A percentile compares a stretch with the other conserved stretches of the same genome.
Evolutionary conservation across 30 jellyfish, hydroid and myxozoan species (phyloP).

Genomic region (Mastigias papua): DNA sequence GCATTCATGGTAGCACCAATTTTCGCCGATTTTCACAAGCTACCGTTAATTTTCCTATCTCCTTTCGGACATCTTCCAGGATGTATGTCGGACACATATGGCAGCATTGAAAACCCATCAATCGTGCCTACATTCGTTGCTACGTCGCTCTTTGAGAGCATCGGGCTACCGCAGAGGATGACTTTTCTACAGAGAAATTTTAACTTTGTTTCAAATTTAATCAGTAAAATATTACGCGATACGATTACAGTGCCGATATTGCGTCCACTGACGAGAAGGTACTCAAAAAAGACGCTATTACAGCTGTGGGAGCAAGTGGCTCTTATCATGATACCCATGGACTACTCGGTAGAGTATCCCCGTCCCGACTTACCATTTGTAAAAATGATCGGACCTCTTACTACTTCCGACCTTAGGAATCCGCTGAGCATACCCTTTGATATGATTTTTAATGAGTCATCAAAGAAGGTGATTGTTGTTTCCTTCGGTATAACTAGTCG

Average conservation of each 20-base stretch:
- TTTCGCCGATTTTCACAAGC: slow-evolving; percentile 66
- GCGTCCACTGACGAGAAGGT: slow-evolving; percentile 36
- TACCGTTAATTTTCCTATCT: slow-evolving; percentile 63
- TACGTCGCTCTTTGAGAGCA: slow-evolving; percentile 45
- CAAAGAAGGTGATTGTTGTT: slow-evolving; percentile 30
- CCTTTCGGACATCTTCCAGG: slow-evolving; percentile 79
- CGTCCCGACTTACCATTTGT: slow-evolving; percentile 75
- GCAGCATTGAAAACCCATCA: slow-evolving; percentile 67
- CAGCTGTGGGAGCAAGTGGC: slow-evolving; percentile 61
- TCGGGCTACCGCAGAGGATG: slow-evolving; percentile 75
- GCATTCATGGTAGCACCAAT: slow-evolving; percentile 57
- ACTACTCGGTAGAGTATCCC: slow-evolving; percentile 71
- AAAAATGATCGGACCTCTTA: slow-evolving; percentile 75
- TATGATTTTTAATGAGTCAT: slow-evolving; percentile 17
- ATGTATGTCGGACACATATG: slow-evolving; percentile 61
- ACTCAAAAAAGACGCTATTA: slow-evolving; percentile 43
- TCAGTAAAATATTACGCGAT: slow-evolving; percentile 45
- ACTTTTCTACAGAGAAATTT: slow-evolving; percentile 65
- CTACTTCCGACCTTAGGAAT: slow-evolving; percentile 3
- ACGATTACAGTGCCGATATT: slow-evolving; percentile 44
- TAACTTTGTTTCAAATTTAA: slow-evolving; percentile 37
- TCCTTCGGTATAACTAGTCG: slow-evolving; percentile 74
- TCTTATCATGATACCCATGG: slow-evolving; percentile 76
- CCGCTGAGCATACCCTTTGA: slow-evolving; percentile 44
- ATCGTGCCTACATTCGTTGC: slow-evolving; percentile 62